phyloP scores from a whole-genome alignment of 1,140 invertebrate species.

The Vollenhovia emeryi region DNA sequence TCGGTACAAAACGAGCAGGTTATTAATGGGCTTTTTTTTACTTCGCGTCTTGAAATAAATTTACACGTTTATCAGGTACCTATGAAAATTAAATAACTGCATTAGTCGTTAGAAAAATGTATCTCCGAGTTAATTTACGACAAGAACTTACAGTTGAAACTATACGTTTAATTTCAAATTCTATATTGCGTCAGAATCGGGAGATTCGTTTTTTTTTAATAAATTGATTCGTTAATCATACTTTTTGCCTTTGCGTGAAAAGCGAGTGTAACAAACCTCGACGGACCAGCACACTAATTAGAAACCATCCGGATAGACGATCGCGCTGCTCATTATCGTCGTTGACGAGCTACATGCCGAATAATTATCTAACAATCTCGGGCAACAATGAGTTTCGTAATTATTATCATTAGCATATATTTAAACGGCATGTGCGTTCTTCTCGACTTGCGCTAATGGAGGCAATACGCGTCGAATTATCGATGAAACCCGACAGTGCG shows the following conservation, averaged over 20 bases:
- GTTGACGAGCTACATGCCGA: constrained; percentile 14
- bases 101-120: not conserved
- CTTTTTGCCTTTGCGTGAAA: not conserved
- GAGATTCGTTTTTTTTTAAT: not conserved
- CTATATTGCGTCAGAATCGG: too few species aligned
- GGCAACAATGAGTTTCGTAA: constrained; percentile 42
- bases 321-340: constrained; percentile 45
- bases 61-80: constrained; percentile 3
- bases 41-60: not conserved
- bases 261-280: constrained; percentile 1
- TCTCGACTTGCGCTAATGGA: constrained; percentile 33
- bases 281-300: constrained; percentile 9
- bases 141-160: not conserved
- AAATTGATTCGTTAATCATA: not conserved
- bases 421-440: constrained; percentile 35
- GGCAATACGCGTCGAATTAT: constrained; percentile 44
- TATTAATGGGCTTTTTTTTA: not conserved
- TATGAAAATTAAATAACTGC: not conserved
- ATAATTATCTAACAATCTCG: constrained; percentile 54
- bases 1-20: not conserved
- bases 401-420: constrained; percentile 53
- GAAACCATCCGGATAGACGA: not conserved
- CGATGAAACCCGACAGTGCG: constrained; percentile 8
- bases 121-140: not conserved
- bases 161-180: constrained; percentile 21